Conservation (phyloP, 2,113 vertebrate species). For the Stigmatopora argus region DNA sequence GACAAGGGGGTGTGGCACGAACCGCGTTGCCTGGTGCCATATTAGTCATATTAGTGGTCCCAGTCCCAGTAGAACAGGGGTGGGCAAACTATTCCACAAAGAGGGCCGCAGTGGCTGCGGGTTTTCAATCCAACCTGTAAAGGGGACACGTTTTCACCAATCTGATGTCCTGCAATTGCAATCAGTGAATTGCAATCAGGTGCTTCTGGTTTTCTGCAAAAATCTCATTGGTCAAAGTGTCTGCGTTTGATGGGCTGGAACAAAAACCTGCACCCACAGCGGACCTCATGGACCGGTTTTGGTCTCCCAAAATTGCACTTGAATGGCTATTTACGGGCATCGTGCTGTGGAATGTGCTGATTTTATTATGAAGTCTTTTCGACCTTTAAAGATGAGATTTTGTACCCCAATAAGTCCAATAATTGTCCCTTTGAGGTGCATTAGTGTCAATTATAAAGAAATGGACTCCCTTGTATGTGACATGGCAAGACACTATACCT, state of each 20-base stretch:
- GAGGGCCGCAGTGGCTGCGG: too few relatives aligned
- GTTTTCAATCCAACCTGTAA: too few relatives aligned
- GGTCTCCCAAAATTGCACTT: neutral
- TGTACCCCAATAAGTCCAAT: neutral
- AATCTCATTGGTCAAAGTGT: too few relatives aligned
- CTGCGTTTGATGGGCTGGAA: too few relatives aligned
- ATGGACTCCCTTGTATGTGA: neutral
- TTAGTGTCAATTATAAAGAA: conserved; percentile 1
- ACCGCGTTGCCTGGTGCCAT: conserved; percentile 49
- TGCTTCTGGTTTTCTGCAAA: too few relatives aligned
- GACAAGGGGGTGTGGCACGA: conserved; percentile 69
- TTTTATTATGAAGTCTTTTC: neutral
- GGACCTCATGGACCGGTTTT: too few relatives aligned
- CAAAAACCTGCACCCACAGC: too few relatives aligned
- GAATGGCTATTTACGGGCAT: neutral
- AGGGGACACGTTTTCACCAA: too few relatives aligned
- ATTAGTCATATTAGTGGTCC: conserved; percentile 11
- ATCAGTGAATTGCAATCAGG: too few relatives aligned
- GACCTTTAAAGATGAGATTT: neutral
- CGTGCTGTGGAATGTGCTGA: neutral
- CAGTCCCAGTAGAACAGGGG: neutral
- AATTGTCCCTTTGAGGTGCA: neutral
- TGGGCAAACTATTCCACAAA: too few relatives aligned
- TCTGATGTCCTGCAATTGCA: too few relatives aligned
- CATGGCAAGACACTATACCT: neutral